A percentile compares a stretch with the other conserved stretches of the same genome.
Evolutionary conservation across 2,113 vertebrate genomes (phyloP).

Genomic region (Aplodontia rufa): DNA sequence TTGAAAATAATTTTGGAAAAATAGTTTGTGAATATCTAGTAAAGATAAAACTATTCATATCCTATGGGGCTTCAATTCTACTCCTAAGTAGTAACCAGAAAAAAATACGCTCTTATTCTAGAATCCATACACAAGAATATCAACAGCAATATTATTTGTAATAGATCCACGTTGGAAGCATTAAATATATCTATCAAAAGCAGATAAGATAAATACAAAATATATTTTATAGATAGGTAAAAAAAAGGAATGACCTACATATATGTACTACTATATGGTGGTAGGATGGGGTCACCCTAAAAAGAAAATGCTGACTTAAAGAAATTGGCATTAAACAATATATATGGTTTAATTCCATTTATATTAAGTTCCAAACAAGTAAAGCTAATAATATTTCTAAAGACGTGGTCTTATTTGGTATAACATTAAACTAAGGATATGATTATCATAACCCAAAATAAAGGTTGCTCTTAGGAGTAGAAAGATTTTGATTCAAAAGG

Average conservation of each 20-base stretch:
- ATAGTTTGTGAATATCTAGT: neutral
- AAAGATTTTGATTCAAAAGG: neutral
- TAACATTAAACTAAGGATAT: neutral
- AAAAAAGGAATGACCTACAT: neutral
- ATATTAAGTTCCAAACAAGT: neutral
- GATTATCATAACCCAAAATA: neutral
- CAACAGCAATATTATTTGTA: neutral
- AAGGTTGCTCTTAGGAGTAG: neutral
- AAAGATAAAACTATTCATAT: neutral
- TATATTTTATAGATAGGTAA: neutral
- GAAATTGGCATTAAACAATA: neutral
- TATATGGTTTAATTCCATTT: neutral
- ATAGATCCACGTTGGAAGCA: neutral
- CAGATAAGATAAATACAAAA: neutral
- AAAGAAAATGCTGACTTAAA: neutral
- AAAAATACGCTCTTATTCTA: neutral
- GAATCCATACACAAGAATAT: neutral
- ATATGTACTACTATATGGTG: too few species aligned
- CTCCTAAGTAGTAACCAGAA: neutral
- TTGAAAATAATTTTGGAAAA: neutral
- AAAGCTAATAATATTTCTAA: neutral
- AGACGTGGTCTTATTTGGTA: neutral
- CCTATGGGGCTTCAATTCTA: neutral
- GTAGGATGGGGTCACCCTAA: neutral
- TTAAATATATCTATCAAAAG: neutral